Percentiles rank a stretch among this genome's conserved stretches.
Evolutionary conservation across 2,888 invertebrate genomes (phyloP).

Genomic region (Drosophila limbata): DNA sequence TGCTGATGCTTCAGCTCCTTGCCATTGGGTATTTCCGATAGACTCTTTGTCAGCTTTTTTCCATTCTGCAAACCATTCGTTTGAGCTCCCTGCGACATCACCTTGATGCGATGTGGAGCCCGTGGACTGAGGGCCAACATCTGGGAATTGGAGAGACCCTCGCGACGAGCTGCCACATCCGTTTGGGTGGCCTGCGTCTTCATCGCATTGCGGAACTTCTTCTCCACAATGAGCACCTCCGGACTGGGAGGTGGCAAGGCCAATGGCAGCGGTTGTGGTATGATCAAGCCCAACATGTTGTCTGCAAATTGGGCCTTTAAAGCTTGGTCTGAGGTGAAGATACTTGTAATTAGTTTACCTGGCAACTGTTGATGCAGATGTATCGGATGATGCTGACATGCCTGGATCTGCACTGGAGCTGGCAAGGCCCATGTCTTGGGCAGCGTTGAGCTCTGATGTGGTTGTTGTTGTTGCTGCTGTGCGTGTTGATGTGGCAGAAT

Average conservation of each 20-base stretch:
- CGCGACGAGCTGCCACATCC: slow-evolving; percentile 87
- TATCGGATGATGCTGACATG: slow-evolving; percentile 81
- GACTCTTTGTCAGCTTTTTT: slow-evolving; percentile 93
- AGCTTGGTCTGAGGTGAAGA: background rate
- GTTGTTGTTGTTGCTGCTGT: slow-evolving; percentile 45
- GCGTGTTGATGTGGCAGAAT: slow-evolving; percentile 54
- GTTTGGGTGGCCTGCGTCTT: slow-evolving; percentile 97
- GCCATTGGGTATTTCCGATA: slow-evolving; percentile 90
- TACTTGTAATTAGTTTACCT: slow-evolving; percentile 42
- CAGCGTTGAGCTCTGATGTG: slow-evolving; percentile 55
- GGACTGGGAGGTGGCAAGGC: slow-evolving; percentile 77
- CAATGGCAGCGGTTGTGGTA: slow-evolving; percentile 71
- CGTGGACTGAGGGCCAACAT: slow-evolving; percentile 91
- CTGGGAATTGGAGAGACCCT: slow-evolving; percentile 89
- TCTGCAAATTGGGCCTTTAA: slow-evolving; percentile 20
- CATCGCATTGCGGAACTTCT: slow-evolving; percentile 93
- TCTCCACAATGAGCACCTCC: slow-evolving; percentile 88
- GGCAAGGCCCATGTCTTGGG: slow-evolving; percentile 71
- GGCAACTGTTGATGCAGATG: slow-evolving; percentile 76
- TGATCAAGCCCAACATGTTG: slow-evolving; percentile 68
- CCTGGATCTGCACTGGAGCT: slow-evolving; percentile 63
- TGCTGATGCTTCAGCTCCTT: slow-evolving; percentile 62
- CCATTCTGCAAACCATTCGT: slow-evolving; percentile 92
- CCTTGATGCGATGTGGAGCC: slow-evolving; percentile 92
- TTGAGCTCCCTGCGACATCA: slow-evolving; percentile 96